These are phyloP conservation scores for Heliocidaris erythrogramma DNA, from an alignment of 35 echinoderm and acorn worm species.

Conservation along the genomic window DNA sequence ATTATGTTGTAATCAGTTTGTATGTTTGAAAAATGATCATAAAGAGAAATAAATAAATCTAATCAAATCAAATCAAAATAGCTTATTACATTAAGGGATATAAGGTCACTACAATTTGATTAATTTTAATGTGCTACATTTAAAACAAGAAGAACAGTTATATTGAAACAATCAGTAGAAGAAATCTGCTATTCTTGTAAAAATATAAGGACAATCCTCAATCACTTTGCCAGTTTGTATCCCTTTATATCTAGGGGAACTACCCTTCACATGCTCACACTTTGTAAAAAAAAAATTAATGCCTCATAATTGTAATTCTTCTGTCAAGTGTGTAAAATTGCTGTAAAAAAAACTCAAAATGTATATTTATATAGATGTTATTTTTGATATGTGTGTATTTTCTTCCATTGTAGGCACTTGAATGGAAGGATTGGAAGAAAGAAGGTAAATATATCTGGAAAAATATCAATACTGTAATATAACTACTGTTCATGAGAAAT, in stretches of 20 bases:
- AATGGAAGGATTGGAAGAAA: slow-evolving; percentile 32
- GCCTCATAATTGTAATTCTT: too few relatives aligned
- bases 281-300: neutral
- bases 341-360: too few relatives aligned
- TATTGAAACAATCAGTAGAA: neutral
- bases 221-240: neutral
- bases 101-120: neutral
- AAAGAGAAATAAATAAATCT: too few relatives aligned
- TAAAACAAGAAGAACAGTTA: neutral
- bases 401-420: neutral
- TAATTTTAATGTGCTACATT: neutral
- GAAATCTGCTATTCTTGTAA: neutral
- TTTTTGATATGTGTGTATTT: neutral
- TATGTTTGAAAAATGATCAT: too few relatives aligned
- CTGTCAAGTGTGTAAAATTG: too few relatives aligned
- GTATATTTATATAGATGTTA: too few relatives aligned
- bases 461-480: neutral
- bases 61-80: too few relatives aligned
- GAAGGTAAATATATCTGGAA: slow-evolving; percentile 12
- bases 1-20: too few relatives aligned
- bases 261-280: neutral
- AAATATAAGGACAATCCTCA: neutral
- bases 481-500: neutral
- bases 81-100: too few relatives aligned
- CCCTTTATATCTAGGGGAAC: neutral